A percentile compares a stretch with the other conserved stretches of the same genome.
Conservation (phyloP, 2,797 vertebrate genomes). For the Gastrophryne carolinensis region DNA sequence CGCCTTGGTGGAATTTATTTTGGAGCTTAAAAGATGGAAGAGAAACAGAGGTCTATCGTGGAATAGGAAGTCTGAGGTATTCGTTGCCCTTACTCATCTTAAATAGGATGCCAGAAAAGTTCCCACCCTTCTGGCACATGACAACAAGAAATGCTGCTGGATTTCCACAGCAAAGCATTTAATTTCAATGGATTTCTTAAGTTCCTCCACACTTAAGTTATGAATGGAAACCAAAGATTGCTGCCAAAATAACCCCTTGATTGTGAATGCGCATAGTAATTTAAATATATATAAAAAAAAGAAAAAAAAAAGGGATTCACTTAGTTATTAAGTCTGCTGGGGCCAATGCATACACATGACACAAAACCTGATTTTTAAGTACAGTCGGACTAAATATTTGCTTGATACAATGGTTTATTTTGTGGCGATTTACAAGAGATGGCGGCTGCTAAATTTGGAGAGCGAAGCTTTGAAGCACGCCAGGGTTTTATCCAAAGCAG, state of each 20-base stretch:
- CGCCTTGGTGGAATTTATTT: constrained; percentile 20
- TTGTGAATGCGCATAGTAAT: constrained; percentile 14
- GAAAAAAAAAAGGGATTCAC: not conserved
- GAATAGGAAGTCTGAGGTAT: constrained; percentile 50
- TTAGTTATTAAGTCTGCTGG: not conserved
- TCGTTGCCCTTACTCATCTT: constrained; percentile 48
- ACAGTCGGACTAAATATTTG: not conserved
- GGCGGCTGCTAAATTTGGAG: constrained; percentile 3
- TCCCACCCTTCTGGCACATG: constrained; percentile 62
- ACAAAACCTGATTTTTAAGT: not conserved
- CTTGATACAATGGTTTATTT: constrained; percentile 4
- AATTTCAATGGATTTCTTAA: constrained; percentile 58
- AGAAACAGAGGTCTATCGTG: constrained; percentile 44
- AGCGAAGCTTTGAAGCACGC: not conserved
- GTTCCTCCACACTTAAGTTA: constrained; percentile 50
- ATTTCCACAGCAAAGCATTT: constrained; percentile 60
- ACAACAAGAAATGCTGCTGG: constrained; percentile 43
- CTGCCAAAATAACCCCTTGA: constrained; percentile 52
- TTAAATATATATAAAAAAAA: not conserved
- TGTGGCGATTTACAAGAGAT: not conserved
- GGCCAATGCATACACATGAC: not conserved
- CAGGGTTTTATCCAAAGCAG: constrained; percentile 30
- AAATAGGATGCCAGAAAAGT: constrained; percentile 47
- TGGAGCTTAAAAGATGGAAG: constrained; percentile 18
- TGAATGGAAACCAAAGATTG: constrained; percentile 54